These are phyloP conservation scores for Leucophenga varia DNA, from an alignment of 1,140 invertebrate genomes.

Conservation along the genomic window DNA sequence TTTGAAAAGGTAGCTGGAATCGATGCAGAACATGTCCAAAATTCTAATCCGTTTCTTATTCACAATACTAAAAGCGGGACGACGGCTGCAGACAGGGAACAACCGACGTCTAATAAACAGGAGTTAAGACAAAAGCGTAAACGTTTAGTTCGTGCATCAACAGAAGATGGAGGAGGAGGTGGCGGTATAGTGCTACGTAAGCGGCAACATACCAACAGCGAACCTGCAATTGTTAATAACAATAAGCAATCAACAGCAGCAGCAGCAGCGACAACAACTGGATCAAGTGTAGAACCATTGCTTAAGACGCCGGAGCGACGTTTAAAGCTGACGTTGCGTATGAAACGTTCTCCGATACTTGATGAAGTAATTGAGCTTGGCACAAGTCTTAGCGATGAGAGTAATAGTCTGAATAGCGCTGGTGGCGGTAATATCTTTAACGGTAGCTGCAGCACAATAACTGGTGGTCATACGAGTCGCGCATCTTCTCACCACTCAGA, in stretches of 20 bases:
- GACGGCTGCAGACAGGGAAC: not conserved
- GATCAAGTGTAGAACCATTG: slow-evolving; percentile 35
- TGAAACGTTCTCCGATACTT: slow-evolving; percentile 81
- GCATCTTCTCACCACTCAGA: slow-evolving; percentile 14
- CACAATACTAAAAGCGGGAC: not conserved
- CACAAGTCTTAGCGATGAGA: slow-evolving; percentile 66
- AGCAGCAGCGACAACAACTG: slow-evolving; percentile 15
- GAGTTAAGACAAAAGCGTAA: slow-evolving; percentile 19
- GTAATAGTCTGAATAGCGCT: slow-evolving; percentile 13
- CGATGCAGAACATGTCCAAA: slow-evolving; percentile 6
- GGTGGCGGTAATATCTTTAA: slow-evolving; percentile 8
- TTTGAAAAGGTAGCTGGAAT: slow-evolving; percentile 24
- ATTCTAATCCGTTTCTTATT: no score
- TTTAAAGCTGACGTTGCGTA: slow-evolving; percentile 77
- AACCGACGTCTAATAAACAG: slow-evolving; percentile 35
- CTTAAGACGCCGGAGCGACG: slow-evolving; percentile 62
- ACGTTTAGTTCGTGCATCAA: no score
- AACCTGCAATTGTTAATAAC: not conserved
- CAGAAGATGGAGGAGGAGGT: slow-evolving; percentile 1
- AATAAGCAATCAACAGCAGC: not conserved
- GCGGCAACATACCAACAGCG: slow-evolving; percentile 19
- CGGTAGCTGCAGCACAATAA: slow-evolving; percentile 14
- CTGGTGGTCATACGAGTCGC: slow-evolving; percentile 16
- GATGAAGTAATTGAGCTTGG: slow-evolving; percentile 84
- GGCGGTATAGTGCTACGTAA: slow-evolving; percentile 16